A percentile compares a stretch with the other conserved stretches of the same genome.
phyloP scores from a whole-genome alignment of 2,113 vertebrate genomes.

The Agapornis roseicollis region DNA sequence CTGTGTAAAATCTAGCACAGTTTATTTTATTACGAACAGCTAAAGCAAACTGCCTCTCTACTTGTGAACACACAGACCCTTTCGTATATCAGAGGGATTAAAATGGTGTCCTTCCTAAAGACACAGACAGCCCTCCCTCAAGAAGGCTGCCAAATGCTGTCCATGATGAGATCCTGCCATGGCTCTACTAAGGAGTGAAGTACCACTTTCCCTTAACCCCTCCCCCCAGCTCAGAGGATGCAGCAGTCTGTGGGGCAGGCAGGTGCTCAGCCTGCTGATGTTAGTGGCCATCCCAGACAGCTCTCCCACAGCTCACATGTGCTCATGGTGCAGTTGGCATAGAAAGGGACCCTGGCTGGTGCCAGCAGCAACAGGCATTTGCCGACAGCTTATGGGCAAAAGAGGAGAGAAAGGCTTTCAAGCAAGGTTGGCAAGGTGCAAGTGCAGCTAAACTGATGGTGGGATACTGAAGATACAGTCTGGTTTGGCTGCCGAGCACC shows the following conservation, averaged over 20 bases:
- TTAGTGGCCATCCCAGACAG: rapidly evolving
- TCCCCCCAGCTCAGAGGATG: rapidly evolving
- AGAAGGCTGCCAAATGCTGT: not conserved
- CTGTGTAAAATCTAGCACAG: not conserved
- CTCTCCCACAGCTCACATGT: not conserved
- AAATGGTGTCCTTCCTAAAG: not conserved
- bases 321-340: rapidly evolving
- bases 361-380: not conserved
- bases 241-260: rapidly evolving
- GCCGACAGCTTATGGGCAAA: rapidly evolving
- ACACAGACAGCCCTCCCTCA: rapidly evolving
- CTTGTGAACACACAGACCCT: rapidly evolving
- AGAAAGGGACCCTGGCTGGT: not conserved
- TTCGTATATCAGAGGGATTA: rapidly evolving
- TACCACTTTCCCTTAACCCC: not conserved
- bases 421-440: rapidly evolving
- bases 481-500: rapidly evolving
- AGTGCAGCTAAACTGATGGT: not conserved
- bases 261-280: not conserved
- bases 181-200: rapidly evolving
- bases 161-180: rapidly evolving
- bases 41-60: not conserved
- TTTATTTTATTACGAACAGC: not conserved
- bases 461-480: not conserved
- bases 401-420: not conserved